Evolutionary conservation across 1,140 invertebrate species (phyloP), one percentile per base, ranked within the genome.

Genomic region (Parapsyche elsis): DNA sequence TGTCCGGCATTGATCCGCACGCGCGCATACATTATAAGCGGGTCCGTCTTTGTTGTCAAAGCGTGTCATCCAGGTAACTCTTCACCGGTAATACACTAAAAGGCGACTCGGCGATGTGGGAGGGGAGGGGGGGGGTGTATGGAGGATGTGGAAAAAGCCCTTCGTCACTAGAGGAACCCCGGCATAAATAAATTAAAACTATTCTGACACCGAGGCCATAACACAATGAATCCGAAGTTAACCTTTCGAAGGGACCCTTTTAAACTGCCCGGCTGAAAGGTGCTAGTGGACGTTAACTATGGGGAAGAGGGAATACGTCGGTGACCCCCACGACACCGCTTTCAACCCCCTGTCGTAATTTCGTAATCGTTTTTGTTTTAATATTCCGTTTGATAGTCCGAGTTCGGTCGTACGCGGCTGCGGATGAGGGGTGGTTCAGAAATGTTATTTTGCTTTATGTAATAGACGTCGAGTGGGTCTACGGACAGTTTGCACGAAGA

Each of bases 281-380:
- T 53, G 49, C 49, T 53, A 53, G 49, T 53, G 49, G 16, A 53
- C 49, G 49, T 53, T 53, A 53, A 12, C 49, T 53, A 45, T 45
- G 38, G 26, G 71, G 21, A 73, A 19, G 26, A 14, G 14, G 61
- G 16, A 16, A 16, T 16, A 64, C 21, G 59, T 19, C n/a, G 16
- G n/a, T 9, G n/a, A 14, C 61, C 61, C 26, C 21, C 70, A 16
- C 44, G 45, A 49, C 79, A 67, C 70, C 75, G 24, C 75, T 61
- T 70, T 61, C 44, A 30, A 64, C 81, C 71, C 74, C 46, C 74
- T 49, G 64, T 70, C 82, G 78, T 81, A 83, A 83, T 83, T 83
- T 81, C 82, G 80, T 83, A 83, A 83, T 83, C 82, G 82, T 80
- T 83, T 81, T 81, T 83, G 82, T 83, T 83, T 83, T 83, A 83